phyloP scores from a whole-genome alignment of 2,797 vertebrate genomes.

The Ammospiza maritima region DNA sequence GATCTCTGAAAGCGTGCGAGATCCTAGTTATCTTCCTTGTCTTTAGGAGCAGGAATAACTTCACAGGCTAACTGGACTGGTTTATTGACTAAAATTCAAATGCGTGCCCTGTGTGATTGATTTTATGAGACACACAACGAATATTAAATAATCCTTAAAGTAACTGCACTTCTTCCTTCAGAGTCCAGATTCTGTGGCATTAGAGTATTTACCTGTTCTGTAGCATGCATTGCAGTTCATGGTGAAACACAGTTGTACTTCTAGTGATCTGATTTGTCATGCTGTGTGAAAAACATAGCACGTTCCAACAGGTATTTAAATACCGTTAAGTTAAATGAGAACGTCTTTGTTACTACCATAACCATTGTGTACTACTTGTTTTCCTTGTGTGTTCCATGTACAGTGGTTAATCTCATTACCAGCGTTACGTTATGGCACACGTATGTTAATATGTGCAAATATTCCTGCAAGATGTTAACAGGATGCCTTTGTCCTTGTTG shows the following conservation, averaged over 20 bases:
- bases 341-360: not conserved
- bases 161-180: not conserved
- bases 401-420: not conserved
- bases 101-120: rapidly evolving
- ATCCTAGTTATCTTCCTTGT: not conserved
- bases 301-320: not conserved
- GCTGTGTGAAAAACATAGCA: rapidly evolving
- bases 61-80: not conserved
- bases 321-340: not conserved
- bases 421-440: rapidly evolving
- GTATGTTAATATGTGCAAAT: not conserved
- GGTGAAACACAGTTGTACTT: not conserved
- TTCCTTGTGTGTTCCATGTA: not conserved
- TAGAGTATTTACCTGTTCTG: not conserved
- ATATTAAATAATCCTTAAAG: not conserved
- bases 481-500: not conserved
- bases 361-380: not conserved
- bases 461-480: not conserved
- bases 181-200: not conserved
- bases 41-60: not conserved
- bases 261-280: not conserved
- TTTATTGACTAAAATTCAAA: not conserved
- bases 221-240: not conserved
- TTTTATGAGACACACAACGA: not conserved
- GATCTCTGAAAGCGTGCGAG: not conserved